Base-by-base conservation (phyloP, 64 coral and sea anemone species). In the Trachythela sp. region DNA sequence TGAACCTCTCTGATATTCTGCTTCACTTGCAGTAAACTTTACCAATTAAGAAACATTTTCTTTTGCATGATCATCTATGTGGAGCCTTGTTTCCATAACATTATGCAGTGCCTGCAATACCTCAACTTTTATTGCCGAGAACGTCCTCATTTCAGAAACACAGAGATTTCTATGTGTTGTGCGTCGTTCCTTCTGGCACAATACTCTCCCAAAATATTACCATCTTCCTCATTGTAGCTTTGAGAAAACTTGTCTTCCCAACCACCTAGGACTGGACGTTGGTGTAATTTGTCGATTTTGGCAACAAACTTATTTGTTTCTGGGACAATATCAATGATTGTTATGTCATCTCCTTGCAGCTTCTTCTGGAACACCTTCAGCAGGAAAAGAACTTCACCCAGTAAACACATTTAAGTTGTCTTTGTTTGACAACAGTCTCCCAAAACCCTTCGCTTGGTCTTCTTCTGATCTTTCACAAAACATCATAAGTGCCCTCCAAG, bases 381-480 rank as follows among this genome's bases (percentile, higher is more conserved):
- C 54, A 59, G 54, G 54, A 59, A 59, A 59, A 59, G 54, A 59
- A 59, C 9, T 2, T 59, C 54, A 9, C 54, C 54, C 6, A n/a
- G 54, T 17, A 59, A 59, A 13, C 54, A 59, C 54, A 59, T 59
- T 59, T 59, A 59, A 59, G 54, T 59, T 22, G 54, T 59, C 54
- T 59, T 59, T 59, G 54, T 59, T 59, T 59, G 54, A 59, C 54
- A 59, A 59, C 54, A 59, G 54, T 59, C 18, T 59, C 54, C 54
- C 54, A 13, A 59, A 59, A 59, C 54, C 54, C 54, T n/a, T 59
- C 54, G 54, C 54, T n/a, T 59, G 54, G 6, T 59, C 54, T 13
- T 59, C 54, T 59, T 59, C 54, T 59, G 54, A 59, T 59, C 54
- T 59, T 59, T 59, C 54, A 59, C 54, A 59, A 59, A 59, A 59